These are phyloP conservation scores for Drosophila sulfurigaster DNA, from an alignment of 1,140 invertebrate species.

Conservation along the genomic window DNA sequence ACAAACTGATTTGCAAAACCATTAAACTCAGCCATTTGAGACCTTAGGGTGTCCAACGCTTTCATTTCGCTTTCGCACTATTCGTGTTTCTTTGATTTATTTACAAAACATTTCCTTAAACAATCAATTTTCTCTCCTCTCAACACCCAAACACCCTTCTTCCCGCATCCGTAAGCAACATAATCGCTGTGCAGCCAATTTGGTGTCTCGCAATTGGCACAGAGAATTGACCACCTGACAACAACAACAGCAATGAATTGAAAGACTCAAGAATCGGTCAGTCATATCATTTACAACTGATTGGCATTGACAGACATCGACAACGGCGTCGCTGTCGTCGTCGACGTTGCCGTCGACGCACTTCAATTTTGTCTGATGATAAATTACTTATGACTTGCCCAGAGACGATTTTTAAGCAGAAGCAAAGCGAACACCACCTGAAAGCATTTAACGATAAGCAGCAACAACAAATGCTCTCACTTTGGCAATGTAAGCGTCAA, in stretches of 20 bases:
- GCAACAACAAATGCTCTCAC: conserved; percentile 23
- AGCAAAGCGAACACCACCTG: conserved; percentile 39
- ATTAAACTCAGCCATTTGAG: conserved; percentile 1
- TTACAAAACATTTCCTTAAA: conserved; percentile 42
- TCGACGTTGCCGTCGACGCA: conserved; percentile 41
- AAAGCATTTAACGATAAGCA: conserved; percentile 60
- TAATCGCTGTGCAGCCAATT: conserved; percentile 32
- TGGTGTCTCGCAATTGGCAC: conserved; percentile 44
- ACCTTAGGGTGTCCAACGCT: not conserved
- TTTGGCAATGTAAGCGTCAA: conserved; percentile 18
- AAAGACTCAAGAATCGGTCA: conserved; percentile 68
- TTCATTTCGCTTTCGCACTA: not conserved
- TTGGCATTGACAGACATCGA: conserved; percentile 76
- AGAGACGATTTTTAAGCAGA: conserved; percentile 44
- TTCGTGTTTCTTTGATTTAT: conserved; percentile 37
- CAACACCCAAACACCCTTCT: not conserved
- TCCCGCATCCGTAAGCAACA: not conserved
- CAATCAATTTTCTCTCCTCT: conserved; percentile 29
- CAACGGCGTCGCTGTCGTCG: conserved; percentile 38
- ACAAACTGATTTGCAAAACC: conserved; percentile 37
- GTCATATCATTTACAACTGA: conserved; percentile 70
- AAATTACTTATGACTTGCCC: conserved; percentile 77
- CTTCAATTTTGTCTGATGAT: conserved; percentile 78
- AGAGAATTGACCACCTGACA: conserved; percentile 45
- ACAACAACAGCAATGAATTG: conserved; percentile 29